phyloP scores from a whole-genome alignment of 2,113 vertebrate species.

The Rhinoptilus africanus region DNA sequence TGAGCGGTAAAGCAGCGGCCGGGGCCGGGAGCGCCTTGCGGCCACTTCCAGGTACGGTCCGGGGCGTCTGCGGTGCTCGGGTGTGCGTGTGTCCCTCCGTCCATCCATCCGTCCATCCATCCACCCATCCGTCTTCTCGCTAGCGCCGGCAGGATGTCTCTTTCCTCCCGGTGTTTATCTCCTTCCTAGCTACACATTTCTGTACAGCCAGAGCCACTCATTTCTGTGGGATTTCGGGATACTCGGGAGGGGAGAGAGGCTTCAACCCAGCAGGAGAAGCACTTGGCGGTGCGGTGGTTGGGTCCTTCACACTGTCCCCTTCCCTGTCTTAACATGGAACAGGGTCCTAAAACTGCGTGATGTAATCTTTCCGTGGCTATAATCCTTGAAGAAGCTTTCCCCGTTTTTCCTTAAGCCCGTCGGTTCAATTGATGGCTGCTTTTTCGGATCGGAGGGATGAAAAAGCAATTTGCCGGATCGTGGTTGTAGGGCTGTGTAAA shows the following conservation, averaged over 20 bases:
- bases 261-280: background rate
- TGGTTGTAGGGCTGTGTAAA: background rate
- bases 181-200: background rate
- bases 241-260: background rate
- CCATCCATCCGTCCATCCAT: background rate
- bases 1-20: background rate
- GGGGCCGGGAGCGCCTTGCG: background rate
- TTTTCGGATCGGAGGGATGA: background rate
- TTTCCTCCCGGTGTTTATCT: background rate
- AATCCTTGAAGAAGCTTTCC: background rate
- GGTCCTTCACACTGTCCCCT: background rate
- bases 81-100: accelerated
- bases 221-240: background rate
- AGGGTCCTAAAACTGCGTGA: background rate
- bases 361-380: background rate
- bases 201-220: background rate
- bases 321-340: background rate
- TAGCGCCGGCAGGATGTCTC: too few relatives aligned
- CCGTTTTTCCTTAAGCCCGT: accelerated
- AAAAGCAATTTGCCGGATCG: background rate
- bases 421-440: accelerated
- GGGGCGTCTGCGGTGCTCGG: background rate
- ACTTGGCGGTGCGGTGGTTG: background rate
- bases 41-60: background rate
- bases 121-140: accelerated